These are phyloP conservation scores for Oryzias melastigma DNA, from an alignment of 2,113 vertebrate species.

Conservation along the genomic window DNA sequence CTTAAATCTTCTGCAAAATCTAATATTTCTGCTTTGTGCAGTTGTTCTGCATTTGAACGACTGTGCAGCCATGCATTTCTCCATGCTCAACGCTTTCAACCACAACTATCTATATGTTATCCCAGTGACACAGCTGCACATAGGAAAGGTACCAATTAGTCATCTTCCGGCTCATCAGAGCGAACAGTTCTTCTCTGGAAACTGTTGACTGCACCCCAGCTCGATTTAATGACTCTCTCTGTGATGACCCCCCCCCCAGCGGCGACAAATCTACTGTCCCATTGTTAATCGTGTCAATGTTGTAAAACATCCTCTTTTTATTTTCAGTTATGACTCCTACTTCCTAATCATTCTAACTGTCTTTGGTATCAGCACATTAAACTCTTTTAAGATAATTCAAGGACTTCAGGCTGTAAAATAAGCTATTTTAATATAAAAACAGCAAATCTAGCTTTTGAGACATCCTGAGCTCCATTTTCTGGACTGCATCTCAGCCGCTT, in stretches of 20 bases:
- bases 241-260: constrained; percentile 34
- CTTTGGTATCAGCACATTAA: no score
- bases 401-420: no score
- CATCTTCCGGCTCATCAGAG: constrained; percentile 55
- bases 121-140: constrained; percentile 43
- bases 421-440: no score
- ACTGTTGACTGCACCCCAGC: constrained; percentile 35
- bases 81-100: constrained; percentile 13
- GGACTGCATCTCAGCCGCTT: no score
- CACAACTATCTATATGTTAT: constrained; percentile 46
- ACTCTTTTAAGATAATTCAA: no score
- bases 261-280: not conserved
- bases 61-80: constrained; percentile 8
- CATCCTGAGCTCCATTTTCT: no score
- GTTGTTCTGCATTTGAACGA: constrained; percentile 31
- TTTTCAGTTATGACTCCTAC: no score
- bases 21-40: not conserved
- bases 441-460: no score
- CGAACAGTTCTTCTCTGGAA: constrained; percentile 32
- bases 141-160: constrained; percentile 57
- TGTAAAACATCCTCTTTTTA: no score
- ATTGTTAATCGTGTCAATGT: constrained; percentile 46
- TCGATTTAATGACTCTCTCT: constrained; percentile 43
- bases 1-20: not conserved
- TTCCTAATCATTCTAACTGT: no score